Percentiles rank a stretch among this genome's conserved stretches.
These are phyloP conservation scores for Gouania willdenowi DNA, from an alignment of 2,797 vertebrate species.

Conservation along the genomic window DNA sequence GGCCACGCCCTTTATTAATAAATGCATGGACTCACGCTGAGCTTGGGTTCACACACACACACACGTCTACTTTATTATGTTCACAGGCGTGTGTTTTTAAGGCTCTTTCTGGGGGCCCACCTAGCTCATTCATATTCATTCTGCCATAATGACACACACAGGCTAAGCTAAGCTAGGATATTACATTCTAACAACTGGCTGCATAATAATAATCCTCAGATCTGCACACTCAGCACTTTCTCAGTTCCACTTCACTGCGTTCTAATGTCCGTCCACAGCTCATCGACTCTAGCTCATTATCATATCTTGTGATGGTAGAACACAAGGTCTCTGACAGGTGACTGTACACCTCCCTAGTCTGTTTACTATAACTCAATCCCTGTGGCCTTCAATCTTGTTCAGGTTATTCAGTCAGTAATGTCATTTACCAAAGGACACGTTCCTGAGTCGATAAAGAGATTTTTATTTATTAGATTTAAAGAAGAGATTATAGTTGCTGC, in stretches of 20 bases:
- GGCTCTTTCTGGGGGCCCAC: conserved; percentile 43
- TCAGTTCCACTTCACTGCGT: conserved; percentile 25
- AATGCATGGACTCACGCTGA: conserved; percentile 68
- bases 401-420: conserved; percentile 12
- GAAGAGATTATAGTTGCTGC: background rate
- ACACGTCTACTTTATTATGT: conserved; percentile 57
- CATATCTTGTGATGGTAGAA: conserved; percentile 22
- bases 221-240: conserved; percentile 26
- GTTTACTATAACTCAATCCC: conserved; percentile 20
- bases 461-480: conserved; percentile 4
- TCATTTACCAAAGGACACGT: conserved; percentile 34
- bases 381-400: conserved; percentile 8
- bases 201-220: conserved; percentile 51
- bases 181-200: conserved; percentile 55
- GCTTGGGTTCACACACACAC: conserved; percentile 19
- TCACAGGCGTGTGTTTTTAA: conserved; percentile 58
- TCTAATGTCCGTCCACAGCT: conserved; percentile 12
- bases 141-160: conserved; percentile 58
- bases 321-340: conserved; percentile 23
- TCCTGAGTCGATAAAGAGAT: conserved; percentile 24
- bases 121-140: conserved; percentile 70
- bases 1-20: conserved; percentile 73
- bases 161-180: conserved; percentile 66
- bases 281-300: conserved; percentile 11
- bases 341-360: conserved; percentile 11